A percentile compares a stretch with the other conserved stretches of the same genome.
phyloP scores from a whole-genome alignment of 2,888 invertebrate species.

The Ormyrus rosae region DNA sequence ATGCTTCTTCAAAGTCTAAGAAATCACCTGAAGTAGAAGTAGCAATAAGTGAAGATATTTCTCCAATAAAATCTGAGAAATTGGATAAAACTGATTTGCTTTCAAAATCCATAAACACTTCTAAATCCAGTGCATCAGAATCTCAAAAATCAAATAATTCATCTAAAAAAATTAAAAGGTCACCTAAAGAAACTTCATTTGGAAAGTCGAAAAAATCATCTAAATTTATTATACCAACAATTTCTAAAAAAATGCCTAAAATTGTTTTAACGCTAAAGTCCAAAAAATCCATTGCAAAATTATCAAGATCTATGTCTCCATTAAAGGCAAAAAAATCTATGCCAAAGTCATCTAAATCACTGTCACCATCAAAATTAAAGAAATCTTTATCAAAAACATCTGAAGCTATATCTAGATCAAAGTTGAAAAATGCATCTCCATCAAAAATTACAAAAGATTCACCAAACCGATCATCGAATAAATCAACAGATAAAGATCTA shows the following conservation, averaged over 20 bases:
- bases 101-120: not conserved
- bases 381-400: not conserved
- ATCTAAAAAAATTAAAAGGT: too few species aligned
- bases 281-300: too few species aligned
- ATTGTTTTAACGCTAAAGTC: not conserved
- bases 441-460: constrained; percentile 1
- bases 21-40: constrained; percentile 25
- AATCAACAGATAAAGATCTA: constrained; percentile 12
- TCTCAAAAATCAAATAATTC: not conserved
- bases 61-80: not conserved
- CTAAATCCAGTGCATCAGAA: not conserved
- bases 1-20: constrained; percentile 34
- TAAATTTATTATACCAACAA: constrained; percentile 25
- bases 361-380: constrained; percentile 30
- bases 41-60: constrained; percentile 2
- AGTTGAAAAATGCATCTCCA: not conserved
- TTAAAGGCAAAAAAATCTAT: constrained; percentile 23
- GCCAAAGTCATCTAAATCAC: not conserved
- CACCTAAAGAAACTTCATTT: too few species aligned
- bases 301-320: constrained; percentile 3
- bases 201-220: constrained; percentile 10
- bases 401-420: not conserved
- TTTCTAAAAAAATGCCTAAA: constrained; percentile 49
- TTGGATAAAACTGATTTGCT: not conserved
- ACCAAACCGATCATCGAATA: not conserved